Evolutionary conservation across 2,113 vertebrate species (phyloP), one percentile per base, ranked within the genome.

Genomic region (Corydoras maculifer): DNA sequence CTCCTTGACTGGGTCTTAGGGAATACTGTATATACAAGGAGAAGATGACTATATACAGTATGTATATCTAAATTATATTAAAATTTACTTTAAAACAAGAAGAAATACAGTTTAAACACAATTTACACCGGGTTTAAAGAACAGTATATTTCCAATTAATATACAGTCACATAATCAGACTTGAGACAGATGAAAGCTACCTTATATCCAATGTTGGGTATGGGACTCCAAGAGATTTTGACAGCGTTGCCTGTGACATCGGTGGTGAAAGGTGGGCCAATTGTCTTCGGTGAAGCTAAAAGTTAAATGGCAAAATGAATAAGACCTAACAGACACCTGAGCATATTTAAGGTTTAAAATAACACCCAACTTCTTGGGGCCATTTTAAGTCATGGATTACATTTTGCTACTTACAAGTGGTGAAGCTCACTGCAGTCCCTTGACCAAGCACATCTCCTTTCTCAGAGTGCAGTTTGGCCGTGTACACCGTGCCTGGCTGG

Each of bases 1-100:
- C 96, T 0, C 96, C 96, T 85, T 94, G 88, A 80, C 94, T 96
- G 62, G 97, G 94, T 2, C 91, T 89, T 3, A 99, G 94, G 15
- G 92, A 91, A 87, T 98, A 70, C 96, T 98, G 31, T 10, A 35
- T 29, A 64, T 32, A 49, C 14, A 25, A n/a, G 31, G 7, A 14
- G 60, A 57, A 31, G 15, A 13, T 25, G 53, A 9, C 12, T 3
- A 18, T 13, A 14, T 3, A 14, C 7, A 51, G 7, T 14, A 53
- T 53, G 51, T 25, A 25, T 25, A 25, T 25, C 18, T 25, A 53
- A 53, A 53, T 12, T 53, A 12, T 12, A 53, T 10, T 14, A 3
- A 53, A 10, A 53, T 14, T 53, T 1, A 10, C 51, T 14, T 53
- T 10, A 14, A 53, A 53, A 53, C 13, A 35, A 29, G 61, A 76